Conservation (phyloP, 1,140 invertebrate genomes). For the Hylyphantes graminicola region DNA sequence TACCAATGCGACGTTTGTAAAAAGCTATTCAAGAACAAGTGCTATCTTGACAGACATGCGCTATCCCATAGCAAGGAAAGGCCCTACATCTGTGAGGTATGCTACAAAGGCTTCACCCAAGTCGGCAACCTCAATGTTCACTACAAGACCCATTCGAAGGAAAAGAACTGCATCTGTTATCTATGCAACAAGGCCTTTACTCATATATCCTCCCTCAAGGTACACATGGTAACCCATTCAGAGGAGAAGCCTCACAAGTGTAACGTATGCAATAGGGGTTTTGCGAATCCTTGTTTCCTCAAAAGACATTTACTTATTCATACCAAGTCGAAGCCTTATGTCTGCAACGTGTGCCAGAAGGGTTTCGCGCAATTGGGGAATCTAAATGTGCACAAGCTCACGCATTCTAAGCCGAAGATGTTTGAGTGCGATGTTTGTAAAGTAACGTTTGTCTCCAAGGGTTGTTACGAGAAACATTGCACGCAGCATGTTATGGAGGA, state of each 20-base stretch:
- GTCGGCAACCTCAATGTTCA: neutral
- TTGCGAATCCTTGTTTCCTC: constrained; percentile 9
- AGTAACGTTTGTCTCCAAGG: neutral
- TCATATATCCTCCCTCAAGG: neutral
- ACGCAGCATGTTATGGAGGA: too few relatives aligned
- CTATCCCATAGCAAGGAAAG: neutral
- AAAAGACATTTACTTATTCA: neutral
- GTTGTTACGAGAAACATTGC: neutral
- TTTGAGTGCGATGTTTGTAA: neutral
- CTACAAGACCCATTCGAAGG: neutral
- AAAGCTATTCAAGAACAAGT: neutral
- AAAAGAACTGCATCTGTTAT: constrained; percentile 23
- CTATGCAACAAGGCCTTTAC: neutral
- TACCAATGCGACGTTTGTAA: neutral
- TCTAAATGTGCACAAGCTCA: constrained; percentile 20
- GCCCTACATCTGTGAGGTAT: neutral
- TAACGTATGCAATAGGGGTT: constrained; percentile 13
- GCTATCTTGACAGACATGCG: neutral
- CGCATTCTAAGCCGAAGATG: constrained; percentile 9
- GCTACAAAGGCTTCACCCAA: neutral
- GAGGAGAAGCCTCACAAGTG: constrained; percentile 8
- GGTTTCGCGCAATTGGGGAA: constrained; percentile 15
- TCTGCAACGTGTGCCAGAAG: constrained; percentile 18
- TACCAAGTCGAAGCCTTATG: constrained; percentile 14
- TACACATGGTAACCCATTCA: constrained; percentile 11